Conservation (phyloP, 2,113 vertebrate genomes). For the Taxidea taxus region DNA sequence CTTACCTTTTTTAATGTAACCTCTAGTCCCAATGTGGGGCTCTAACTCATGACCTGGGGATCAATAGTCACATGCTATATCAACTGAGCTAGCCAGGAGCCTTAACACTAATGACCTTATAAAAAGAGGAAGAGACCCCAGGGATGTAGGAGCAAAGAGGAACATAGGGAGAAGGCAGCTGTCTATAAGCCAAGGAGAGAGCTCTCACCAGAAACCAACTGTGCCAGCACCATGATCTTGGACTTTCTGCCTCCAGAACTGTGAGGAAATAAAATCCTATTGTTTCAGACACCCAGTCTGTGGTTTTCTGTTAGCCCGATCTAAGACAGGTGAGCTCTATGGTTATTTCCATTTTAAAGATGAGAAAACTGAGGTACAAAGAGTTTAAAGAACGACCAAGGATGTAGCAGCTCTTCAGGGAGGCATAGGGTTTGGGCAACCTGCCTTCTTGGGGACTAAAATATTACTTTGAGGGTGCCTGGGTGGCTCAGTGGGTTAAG, state of each 20-base stretch:
- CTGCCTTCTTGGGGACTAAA: not conserved
- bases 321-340: not conserved
- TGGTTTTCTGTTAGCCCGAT: not conserved
- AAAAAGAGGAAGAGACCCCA: not conserved
- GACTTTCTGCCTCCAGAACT: not conserved
- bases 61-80: not conserved
- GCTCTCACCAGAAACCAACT: not conserved
- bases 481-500: too few species aligned
- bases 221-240: not conserved
- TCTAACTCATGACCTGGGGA: not conserved
- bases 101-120: not conserved
- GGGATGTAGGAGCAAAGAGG: not conserved
- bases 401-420: not conserved
- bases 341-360: not conserved
- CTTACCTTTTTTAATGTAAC: not conserved
- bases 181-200: not conserved
- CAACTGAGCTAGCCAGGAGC: not conserved
- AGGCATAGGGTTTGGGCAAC: not conserved
- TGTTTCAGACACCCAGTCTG: not conserved
- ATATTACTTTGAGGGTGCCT: not conserved
- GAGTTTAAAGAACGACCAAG: not conserved
- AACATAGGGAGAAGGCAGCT: not conserved
- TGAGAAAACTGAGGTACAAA: not conserved
- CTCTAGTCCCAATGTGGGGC: not conserved
- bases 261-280: not conserved